These are phyloP conservation scores for Tholera decimalis DNA, from an alignment of 2,888 invertebrate genomes.

Conservation along the genomic window DNA sequence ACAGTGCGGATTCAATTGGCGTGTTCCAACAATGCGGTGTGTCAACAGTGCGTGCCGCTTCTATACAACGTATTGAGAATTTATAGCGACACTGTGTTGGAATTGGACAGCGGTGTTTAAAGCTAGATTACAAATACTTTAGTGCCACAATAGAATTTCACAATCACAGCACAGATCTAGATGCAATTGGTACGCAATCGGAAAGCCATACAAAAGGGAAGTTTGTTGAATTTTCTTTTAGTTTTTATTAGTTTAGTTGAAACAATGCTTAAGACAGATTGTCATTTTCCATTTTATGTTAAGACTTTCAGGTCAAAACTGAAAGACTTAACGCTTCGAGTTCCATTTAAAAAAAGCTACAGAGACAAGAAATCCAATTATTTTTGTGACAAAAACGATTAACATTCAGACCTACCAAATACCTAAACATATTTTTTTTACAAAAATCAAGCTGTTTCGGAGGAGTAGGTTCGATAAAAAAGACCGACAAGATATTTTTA, in stretches of 20 bases:
- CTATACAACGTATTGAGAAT: conserved; percentile 52
- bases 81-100: conserved; percentile 53
- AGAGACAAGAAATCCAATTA: too few species aligned
- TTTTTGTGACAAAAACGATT: too few species aligned
- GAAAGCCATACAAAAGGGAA: conserved; percentile 27
- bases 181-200: conserved; percentile 49
- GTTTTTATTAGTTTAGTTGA: neutral
- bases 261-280: neutral
- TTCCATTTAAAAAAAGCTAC: too few species aligned
- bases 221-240: neutral
- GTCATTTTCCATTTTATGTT: neutral
- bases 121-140: conserved; percentile 61
- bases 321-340: neutral
- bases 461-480: too few species aligned
- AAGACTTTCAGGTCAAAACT: conserved; percentile 1
- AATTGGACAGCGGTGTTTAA: conserved; percentile 47
- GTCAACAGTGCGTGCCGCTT: conserved; percentile 46
- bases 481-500: too few species aligned
- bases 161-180: conserved; percentile 49
- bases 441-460: too few species aligned
- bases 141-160: conserved; percentile 61
- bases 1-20: conserved; percentile 60
- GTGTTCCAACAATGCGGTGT: conserved; percentile 55
- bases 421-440: too few species aligned
- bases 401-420: too few species aligned